phyloP scores from a whole-genome alignment of 2,888 invertebrate species.

The Amorpha juglandis region DNA sequence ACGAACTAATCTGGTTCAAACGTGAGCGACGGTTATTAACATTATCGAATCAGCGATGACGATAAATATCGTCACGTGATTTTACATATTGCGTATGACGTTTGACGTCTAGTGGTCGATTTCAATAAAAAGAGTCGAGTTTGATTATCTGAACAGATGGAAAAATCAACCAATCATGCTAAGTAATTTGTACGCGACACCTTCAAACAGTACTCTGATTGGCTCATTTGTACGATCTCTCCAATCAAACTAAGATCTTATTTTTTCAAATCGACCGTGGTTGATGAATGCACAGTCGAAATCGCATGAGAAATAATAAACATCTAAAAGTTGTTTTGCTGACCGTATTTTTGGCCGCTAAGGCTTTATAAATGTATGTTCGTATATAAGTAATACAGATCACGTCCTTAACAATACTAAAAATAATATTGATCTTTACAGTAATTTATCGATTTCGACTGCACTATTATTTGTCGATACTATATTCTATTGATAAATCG shows the following conservation, averaged over 20 bases:
- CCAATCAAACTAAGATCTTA: too few relatives aligned
- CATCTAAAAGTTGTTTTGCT: not conserved
- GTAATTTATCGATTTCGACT: not conserved
- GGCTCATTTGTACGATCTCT: too few relatives aligned
- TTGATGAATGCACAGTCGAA: not conserved
- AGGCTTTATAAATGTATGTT: not conserved
- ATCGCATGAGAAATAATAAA: not conserved
- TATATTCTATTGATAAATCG: not conserved
- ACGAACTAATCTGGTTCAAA: slow-evolving; percentile 4
- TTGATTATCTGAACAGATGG: too few relatives aligned
- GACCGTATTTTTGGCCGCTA: not conserved
- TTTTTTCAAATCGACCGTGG: too few relatives aligned
- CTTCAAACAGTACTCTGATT: too few relatives aligned
- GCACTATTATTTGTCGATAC: not conserved
- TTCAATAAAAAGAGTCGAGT: too few relatives aligned
- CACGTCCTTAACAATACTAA: too few relatives aligned
- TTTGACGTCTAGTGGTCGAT: slow-evolving; percentile 6
- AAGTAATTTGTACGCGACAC: too few relatives aligned
- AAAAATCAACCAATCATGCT: too few relatives aligned
- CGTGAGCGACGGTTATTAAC: too few relatives aligned
- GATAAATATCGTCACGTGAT: not conserved
- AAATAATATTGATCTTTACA: not conserved
- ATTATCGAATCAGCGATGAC: too few relatives aligned
- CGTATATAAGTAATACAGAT: too few relatives aligned
- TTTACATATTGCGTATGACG: not conserved